A percentile compares a stretch with the other conserved stretches of the same genome.
Evolutionary conservation across 2,113 vertebrate species (phyloP).

Genomic region (Danio rerio): DNA sequence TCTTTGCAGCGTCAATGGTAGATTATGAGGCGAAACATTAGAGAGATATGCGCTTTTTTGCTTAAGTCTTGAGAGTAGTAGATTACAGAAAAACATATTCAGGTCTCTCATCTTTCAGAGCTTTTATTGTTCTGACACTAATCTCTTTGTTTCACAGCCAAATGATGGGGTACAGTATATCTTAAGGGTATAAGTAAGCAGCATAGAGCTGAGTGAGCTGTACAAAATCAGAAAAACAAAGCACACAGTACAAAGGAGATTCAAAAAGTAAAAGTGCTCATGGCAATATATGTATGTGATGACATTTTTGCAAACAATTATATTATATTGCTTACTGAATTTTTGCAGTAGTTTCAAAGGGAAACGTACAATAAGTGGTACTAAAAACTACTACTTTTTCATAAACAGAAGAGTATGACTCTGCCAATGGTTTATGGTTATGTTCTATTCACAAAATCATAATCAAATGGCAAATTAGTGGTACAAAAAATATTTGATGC

Average conservation of each 20-base stretch:
- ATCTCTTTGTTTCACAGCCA: background rate
- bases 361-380: too few species aligned
- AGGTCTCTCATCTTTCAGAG: conserved; percentile 18
- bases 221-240: background rate
- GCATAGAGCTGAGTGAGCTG: background rate
- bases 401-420: too few species aligned
- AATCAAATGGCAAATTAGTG: too few species aligned
- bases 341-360: too few species aligned
- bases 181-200: conserved; percentile 7
- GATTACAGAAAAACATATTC: conserved; percentile 23
- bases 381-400: too few species aligned
- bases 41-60: background rate
- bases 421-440: too few species aligned
- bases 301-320: too few species aligned
- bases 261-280: too few species aligned
- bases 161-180: background rate
- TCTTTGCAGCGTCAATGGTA: background rate
- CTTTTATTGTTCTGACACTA: background rate
- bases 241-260: background rate
- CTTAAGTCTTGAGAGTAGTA: background rate
- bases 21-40: background rate
- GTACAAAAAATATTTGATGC: too few species aligned
- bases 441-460: too few species aligned
- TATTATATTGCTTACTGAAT: too few species aligned
- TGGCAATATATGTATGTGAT: background rate